Evolutionary conservation across 2,113 vertebrate genomes (phyloP).

Genomic region (Notothenia coriiceps): DNA sequence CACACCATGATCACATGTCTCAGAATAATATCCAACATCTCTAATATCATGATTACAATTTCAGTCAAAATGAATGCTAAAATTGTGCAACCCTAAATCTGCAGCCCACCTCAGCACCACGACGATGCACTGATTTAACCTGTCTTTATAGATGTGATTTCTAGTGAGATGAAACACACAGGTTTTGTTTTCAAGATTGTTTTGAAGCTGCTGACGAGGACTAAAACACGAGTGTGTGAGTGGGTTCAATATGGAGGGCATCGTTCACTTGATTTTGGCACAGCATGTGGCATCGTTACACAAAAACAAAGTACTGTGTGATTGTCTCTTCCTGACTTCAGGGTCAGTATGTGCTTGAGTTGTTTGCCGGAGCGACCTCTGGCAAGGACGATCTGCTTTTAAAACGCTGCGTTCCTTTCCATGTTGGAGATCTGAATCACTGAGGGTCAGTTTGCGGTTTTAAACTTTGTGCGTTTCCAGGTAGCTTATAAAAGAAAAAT

Average conservation of each 20-base stretch:
- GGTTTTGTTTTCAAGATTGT: background rate
- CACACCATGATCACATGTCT: no score
- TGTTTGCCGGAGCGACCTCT: conserved; percentile 27
- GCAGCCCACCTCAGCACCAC: conserved; percentile 58
- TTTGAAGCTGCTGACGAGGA: conserved; percentile 17
- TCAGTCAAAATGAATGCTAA: no score
- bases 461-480: background rate
- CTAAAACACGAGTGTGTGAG: conserved; percentile 11
- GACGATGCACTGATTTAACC: conserved; percentile 24
- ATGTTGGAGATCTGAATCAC: conserved; percentile 10
- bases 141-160: background rate
- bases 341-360: conserved; percentile 60
- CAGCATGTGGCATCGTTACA: conserved; percentile 54
- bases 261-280: conserved; percentile 69
- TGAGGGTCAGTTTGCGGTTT: background rate
- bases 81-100: background rate
- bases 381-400: background rate
- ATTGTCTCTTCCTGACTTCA: conserved; percentile 68
- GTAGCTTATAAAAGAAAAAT: background rate
- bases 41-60: no score
- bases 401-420: conserved; percentile 26
- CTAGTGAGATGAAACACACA: conserved; percentile 34
- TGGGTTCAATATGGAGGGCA: conserved; percentile 34
- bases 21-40: no score
- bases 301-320: conserved; percentile 13